A percentile compares a stretch with the other conserved stretches of the same genome.
phyloP scores from a whole-genome alignment of 1,140 invertebrate genomes.

The Trinorchestia longiramus region DNA sequence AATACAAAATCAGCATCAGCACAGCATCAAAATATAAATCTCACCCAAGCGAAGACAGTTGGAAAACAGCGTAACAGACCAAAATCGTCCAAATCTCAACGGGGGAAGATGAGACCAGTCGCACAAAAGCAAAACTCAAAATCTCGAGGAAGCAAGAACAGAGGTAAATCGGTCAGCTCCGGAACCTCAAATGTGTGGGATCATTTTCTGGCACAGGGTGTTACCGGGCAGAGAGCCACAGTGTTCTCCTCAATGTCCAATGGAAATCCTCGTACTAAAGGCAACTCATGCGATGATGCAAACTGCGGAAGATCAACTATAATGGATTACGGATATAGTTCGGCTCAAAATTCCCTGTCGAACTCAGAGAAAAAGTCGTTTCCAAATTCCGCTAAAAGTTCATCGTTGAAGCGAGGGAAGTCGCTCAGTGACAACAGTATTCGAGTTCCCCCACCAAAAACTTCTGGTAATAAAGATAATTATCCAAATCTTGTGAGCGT shows the following conservation, averaged over 20 bases:
- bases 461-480: neutral
- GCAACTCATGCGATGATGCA: neutral
- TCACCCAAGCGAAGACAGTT: neutral
- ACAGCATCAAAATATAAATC: neutral
- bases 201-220: neutral
- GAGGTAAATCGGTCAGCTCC: neutral
- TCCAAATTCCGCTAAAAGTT: neutral
- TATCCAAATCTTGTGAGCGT: conserved; percentile 31
- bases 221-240: neutral
- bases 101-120: neutral
- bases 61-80: neutral
- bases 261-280: neutral
- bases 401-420: neutral
- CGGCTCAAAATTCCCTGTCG: neutral
- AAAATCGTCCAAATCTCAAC: neutral
- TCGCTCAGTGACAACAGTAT: conserved; percentile 23
- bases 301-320: neutral
- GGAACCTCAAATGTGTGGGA: neutral
- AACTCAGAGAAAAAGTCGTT: neutral
- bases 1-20: neutral
- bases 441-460: neutral
- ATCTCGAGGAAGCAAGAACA: neutral
- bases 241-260: neutral
- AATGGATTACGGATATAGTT: conserved; percentile 5
- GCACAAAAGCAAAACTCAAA: neutral